Base-by-base conservation (phyloP, 2,113 vertebrate genomes). In the Alligator sinensis region DNA sequence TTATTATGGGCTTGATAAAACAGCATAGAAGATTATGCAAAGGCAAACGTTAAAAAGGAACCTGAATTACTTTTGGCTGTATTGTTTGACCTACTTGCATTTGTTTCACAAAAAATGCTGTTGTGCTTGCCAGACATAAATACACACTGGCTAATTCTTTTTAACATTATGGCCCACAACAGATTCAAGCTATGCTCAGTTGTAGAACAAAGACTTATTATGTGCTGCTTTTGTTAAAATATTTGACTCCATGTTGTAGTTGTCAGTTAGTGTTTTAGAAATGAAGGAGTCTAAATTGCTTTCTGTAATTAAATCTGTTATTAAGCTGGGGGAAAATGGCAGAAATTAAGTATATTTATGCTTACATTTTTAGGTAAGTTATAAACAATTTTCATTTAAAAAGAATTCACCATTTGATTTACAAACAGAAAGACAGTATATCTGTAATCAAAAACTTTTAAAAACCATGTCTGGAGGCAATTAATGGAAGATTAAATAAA, bases 231-330 rank as follows among this genome's bases (percentile, higher is more conserved):
- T 90, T 72, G 30, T 80, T 80, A 74, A 77, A 85, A 80, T 38
- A 63, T 79, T 91, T 60, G 76, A 82, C n/a, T 30, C 77, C 61
- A 80, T 80, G 88, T 83, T 90, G 89, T 78, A 80, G 77, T 86
- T 91, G 89, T 91, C 89, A 88, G 64, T 77, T 91, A 72, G 84
- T 85, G 68, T 86, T 85, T 80, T 91, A 66, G 82, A 64, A 86
- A 81, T 86, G 68, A 91, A 91, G 85, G 82, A 86, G 77, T 82
- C 82, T 86, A 72, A 91, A 86, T 85, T 85, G 77, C 68, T 86
- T 91, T 70, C 82, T 86, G 77, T 91, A 86, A 91, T 85, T 86
- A 91, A 91, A 91, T 91, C 82, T 80, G 66, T 86, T 75, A 82
- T 47, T n/a, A 80, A 74, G 82, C 59, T 28, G 68, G 60, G 61